Conservation (phyloP, 1,140 invertebrate species). For the Delia radicum region DNA sequence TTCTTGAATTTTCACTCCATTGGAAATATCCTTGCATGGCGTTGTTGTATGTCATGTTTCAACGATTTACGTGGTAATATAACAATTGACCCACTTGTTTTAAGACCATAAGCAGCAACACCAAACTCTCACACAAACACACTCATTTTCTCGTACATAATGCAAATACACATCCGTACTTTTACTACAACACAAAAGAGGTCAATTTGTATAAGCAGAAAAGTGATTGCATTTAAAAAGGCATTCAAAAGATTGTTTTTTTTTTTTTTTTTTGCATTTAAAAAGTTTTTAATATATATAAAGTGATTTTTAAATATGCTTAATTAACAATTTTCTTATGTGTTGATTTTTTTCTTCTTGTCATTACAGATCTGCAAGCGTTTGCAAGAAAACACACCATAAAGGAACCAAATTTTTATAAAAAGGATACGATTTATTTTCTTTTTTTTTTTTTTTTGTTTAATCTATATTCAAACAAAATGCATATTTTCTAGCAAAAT, state of each 20-base stretch:
- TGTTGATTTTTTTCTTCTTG: not conserved
- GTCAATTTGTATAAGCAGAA: no score
- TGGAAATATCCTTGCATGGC: not conserved
- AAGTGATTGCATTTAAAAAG: no score
- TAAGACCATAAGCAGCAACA: not conserved
- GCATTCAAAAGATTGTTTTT: no score
- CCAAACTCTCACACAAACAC: not conserved
- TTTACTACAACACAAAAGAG: no score
- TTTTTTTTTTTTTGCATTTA: not conserved
- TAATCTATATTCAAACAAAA: not conserved
- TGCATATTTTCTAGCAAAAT: not conserved
- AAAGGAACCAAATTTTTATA: not conserved
- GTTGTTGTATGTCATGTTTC: not conserved
- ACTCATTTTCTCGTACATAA: not conserved
- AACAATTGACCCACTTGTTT: slow-evolving; percentile 19
- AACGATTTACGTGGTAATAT: slow-evolving; percentile 10
- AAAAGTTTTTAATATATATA: no score
- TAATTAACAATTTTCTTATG: not conserved
- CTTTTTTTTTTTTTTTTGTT: not conserved
- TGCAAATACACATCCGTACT: no score
- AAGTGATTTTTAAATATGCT: no score
- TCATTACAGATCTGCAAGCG: not conserved
- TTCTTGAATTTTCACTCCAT: not conserved
- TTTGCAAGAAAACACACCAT: not conserved
- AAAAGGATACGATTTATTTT: not conserved